A percentile compares a stretch with the other conserved stretches of the same genome.
Evolutionary conservation across 2,797 vertebrate species (phyloP).

Genomic region (Odontamblyopus rebecca): DNA sequence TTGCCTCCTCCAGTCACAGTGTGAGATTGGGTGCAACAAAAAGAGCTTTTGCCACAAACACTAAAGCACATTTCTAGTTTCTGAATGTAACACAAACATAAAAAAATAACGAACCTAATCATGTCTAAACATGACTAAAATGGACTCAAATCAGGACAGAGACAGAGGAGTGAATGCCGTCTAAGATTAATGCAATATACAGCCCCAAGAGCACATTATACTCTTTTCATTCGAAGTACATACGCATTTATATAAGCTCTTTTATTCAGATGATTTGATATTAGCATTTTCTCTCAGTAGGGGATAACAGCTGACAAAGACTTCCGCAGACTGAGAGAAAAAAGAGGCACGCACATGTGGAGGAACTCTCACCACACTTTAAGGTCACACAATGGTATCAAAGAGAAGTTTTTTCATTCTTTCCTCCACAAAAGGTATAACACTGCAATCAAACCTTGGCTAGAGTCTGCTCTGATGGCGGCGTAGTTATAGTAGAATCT

Average conservation of each 20-base stretch:
- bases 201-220: too few species aligned
- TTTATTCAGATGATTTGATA: slow-evolving; percentile 44
- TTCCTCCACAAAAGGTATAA: slow-evolving; percentile 36
- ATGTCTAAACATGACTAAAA: too few species aligned
- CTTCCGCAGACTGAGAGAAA: slow-evolving; percentile 10
- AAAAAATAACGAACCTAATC: too few species aligned
- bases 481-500: slow-evolving; percentile 58
- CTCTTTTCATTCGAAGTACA: too few species aligned
- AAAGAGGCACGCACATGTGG: slow-evolving; percentile 18
- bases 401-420: slow-evolving; percentile 21
- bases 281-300: slow-evolving; percentile 39
- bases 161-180: too few species aligned
- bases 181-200: too few species aligned
- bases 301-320: slow-evolving; percentile 34
- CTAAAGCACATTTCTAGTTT: too few species aligned
- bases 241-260: slow-evolving; percentile 13
- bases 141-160: too few species aligned
- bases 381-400: slow-evolving; percentile 47
- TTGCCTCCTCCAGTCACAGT: too few species aligned
- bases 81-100: too few species aligned
- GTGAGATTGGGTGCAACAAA: too few species aligned
- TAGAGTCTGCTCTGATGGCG: slow-evolving; percentile 52
- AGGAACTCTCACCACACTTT: slow-evolving; percentile 34
- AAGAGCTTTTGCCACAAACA: too few species aligned
- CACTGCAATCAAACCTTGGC: slow-evolving; percentile 55